Conservation (phyloP, 2,888 invertebrate species). For the Biston betularia region DNA sequence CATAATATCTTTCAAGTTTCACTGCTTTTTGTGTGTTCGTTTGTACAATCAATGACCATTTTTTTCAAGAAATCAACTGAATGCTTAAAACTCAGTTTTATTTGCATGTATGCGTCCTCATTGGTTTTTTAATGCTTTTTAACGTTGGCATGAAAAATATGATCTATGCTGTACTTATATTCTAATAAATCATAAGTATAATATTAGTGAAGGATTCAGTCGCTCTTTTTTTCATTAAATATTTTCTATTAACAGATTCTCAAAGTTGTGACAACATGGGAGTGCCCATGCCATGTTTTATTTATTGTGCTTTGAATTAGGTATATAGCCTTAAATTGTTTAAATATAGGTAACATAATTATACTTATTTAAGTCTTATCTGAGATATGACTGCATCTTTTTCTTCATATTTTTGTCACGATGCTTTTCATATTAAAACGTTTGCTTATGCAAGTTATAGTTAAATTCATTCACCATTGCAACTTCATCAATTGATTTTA, state of each 20-base stretch:
- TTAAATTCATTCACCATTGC: slow-evolving; percentile 41
- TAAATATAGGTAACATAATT: neutral
- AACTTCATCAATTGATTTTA: slow-evolving; percentile 45
- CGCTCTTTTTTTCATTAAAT: neutral
- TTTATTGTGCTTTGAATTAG: slow-evolving; percentile 11
- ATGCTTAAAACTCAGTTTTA: neutral
- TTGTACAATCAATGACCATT: slow-evolving; percentile 28
- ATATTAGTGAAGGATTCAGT: slow-evolving; percentile 9
- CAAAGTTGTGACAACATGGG: no score
- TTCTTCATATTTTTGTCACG: slow-evolving; percentile 10
- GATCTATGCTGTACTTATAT: neutral
- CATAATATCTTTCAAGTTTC: slow-evolving; percentile 43
- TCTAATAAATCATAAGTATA: neutral
- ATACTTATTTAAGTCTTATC: neutral
- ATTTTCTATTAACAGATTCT: neutral
- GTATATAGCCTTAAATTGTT: no score
- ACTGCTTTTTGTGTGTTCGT: slow-evolving; percentile 42
- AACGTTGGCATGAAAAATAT: neutral
- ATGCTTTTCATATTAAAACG: neutral
- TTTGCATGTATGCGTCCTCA: slow-evolving; percentile 13
- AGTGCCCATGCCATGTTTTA: no score
- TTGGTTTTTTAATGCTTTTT: slow-evolving; percentile 1
- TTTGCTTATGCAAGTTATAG: slow-evolving; percentile 20
- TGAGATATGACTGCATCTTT: slow-evolving; percentile 24
- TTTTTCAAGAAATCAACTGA: neutral